Percentiles rank a stretch among this genome's conserved stretches.
Conservation (phyloP, 2,113 vertebrate species). For the Athene cunicularia region DNA sequence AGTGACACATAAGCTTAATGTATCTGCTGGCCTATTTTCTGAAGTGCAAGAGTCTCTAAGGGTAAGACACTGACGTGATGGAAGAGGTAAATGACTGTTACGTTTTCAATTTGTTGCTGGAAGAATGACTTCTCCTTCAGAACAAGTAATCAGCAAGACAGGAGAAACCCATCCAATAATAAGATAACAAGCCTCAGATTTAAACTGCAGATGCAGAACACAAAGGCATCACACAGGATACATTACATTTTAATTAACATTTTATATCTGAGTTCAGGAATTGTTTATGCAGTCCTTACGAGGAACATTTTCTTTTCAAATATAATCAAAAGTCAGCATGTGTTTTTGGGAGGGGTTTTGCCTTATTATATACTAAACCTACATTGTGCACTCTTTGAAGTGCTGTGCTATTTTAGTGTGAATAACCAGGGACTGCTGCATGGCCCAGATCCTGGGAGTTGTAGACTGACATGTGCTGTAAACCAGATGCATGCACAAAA, state of each 20-base stretch:
- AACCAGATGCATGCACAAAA: neutral
- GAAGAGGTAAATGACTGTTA: neutral
- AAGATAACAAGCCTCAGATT: neutral
- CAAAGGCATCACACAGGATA: neutral
- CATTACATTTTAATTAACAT: neutral
- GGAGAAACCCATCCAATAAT: neutral
- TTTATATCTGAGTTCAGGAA: neutral
- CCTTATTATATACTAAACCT: neutral
- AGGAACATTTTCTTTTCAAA: neutral
- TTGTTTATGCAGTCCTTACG: neutral
- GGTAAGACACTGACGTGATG: neutral
- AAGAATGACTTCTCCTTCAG: neutral
- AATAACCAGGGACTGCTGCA: neutral
- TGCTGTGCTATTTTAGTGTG: neutral
- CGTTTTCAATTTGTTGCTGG: neutral
- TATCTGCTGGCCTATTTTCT: constrained; percentile 26
- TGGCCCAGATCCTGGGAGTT: neutral
- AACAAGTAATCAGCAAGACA: neutral
- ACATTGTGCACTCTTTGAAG: neutral
- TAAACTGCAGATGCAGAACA: neutral
- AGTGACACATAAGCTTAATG: neutral
- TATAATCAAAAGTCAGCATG: neutral
- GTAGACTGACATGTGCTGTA: neutral
- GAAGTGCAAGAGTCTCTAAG: neutral
- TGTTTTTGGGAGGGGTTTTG: neutral